Percentiles rank a stretch among this genome's conserved stretches.
These are phyloP conservation scores for Periplaneta americana DNA, from an alignment of 1,140 invertebrate genomes.

Conservation along the genomic window DNA sequence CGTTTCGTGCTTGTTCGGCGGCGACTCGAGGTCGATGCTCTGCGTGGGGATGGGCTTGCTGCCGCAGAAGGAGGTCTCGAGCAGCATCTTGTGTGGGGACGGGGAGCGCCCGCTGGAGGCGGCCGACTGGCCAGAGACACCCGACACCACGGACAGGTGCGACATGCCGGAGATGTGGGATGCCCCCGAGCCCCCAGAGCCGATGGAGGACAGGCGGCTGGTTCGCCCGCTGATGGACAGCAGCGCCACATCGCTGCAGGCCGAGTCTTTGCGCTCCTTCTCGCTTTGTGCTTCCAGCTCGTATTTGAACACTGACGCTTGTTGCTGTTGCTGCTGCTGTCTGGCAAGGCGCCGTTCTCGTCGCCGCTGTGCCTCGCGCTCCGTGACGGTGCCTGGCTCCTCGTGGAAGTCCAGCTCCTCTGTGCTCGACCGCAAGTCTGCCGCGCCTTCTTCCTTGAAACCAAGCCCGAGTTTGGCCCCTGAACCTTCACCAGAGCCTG, in stretches of 20 bases:
- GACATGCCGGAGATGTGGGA: constrained; percentile 18
- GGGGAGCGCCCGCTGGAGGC: constrained; percentile 56
- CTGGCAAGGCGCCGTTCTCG: background rate
- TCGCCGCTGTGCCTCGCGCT: constrained; percentile 33
- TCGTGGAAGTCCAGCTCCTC: constrained; percentile 73
- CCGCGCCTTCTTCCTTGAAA: constrained; percentile 70
- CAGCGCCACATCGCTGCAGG: constrained; percentile 63
- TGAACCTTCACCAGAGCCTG: constrained; percentile 13
- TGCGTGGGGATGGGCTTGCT: constrained; percentile 51
- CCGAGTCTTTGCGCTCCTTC: constrained; percentile 64
- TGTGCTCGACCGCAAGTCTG: constrained; percentile 75
- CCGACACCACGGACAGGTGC: constrained; percentile 36
- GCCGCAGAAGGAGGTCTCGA: constrained; percentile 86
- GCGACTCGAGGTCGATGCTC: constrained; percentile 6
- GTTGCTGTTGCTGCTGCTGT: background rate
- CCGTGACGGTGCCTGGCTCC: constrained; percentile 54
- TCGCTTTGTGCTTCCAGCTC: constrained; percentile 28
- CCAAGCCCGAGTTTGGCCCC: constrained; percentile 28
- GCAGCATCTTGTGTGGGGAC: constrained; percentile 79
- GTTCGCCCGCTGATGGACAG: constrained; percentile 77
- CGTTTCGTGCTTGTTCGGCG: constrained; percentile 32
- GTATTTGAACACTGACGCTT: constrained; percentile 16
- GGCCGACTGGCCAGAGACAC: constrained; percentile 41
- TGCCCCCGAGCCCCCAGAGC: constrained; percentile 42
- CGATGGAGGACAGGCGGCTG: constrained; percentile 72